Evolutionary conservation across 2,888 invertebrate genomes (phyloP), one percentile per base, ranked within the genome.

Genomic region (Dynastes maya): DNA sequence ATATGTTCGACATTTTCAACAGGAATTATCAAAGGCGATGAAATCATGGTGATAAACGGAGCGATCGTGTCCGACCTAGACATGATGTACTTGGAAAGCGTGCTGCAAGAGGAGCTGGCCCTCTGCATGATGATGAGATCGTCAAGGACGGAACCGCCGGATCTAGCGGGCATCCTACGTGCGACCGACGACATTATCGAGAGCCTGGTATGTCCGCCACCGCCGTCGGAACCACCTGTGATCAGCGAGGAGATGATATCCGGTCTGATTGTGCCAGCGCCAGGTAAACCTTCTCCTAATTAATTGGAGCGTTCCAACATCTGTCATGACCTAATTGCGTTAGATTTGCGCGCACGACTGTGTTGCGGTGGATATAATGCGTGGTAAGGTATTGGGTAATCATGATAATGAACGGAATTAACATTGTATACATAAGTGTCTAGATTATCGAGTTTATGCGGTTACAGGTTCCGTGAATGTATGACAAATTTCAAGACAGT

Each of bases 21-120:
- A 98, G 98, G 98, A 87, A 95, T 98, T 88, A 97, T 97, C 90
- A 96, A 97, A 91, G 96, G 98, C 86, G 98, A 98, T 90, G 98
- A 98, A 92, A 98, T 98, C 89, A 97, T 98, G 95, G 97, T 98
- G 89, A 98, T 98, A 91, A 98, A 98, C 91, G 97, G 98, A 83
- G 97, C 98, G 85, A 97, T 98, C 89, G 98, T 98, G 84, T 97
- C 97, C 87, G 98, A 98, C 91, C 92, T 98, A 90, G 98, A 98
- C 92, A 98, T 98, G 98, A 98, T 98, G 96, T 98, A 97, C 91
- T 93, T 98, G 88, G 98, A 98, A 90, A 97, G 96, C 87, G 96
- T 98, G 82, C 92, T 98, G 84, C 98, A 98, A 90, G 98, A 98
- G 89, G 97, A 97, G 87, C 93, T 96, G 82, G 95, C 96, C 68